A percentile compares a stretch with the other conserved stretches of the same genome.
These are phyloP conservation scores for Colaptes auratus DNA, from an alignment of 2,113 vertebrate species.

Conservation along the genomic window DNA sequence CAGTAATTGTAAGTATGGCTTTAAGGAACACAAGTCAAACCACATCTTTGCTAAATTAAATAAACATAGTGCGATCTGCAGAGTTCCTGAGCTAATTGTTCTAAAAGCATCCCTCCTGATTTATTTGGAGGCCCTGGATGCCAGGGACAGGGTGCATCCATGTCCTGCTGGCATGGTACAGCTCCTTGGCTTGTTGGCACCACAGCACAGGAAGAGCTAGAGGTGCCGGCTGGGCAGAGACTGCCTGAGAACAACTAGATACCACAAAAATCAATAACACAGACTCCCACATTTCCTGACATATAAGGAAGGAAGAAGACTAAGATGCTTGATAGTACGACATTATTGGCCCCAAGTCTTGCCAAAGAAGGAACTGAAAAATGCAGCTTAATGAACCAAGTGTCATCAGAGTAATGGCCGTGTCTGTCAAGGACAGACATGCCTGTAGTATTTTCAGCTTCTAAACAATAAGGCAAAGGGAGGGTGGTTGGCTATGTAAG, in stretches of 20 bases:
- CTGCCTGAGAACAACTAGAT: background rate
- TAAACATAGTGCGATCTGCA: background rate
- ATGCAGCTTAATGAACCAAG: background rate
- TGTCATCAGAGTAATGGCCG: background rate
- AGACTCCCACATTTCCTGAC: background rate
- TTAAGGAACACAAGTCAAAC: background rate
- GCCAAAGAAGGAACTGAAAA: background rate
- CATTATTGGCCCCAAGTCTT: background rate
- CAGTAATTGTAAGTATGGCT: background rate
- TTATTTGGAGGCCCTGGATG: background rate
- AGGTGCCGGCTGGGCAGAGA: background rate
- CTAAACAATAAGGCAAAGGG: background rate
- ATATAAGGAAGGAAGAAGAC: background rate
- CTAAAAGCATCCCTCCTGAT: background rate
- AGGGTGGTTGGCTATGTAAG: background rate
- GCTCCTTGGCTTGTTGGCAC: background rate
- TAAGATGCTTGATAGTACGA: background rate
- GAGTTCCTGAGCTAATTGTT: background rate
- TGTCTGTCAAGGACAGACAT: background rate
- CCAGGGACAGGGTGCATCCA: fast-evolving
- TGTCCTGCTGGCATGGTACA: fast-evolving
- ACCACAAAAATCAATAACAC: background rate
- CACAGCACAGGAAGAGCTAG: background rate
- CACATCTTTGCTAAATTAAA: background rate
- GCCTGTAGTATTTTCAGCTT: background rate